A percentile compares a stretch with the other conserved stretches of the same genome.
Conservation (phyloP, 2,113 vertebrate genomes). For the Tichodroma muraria region DNA sequence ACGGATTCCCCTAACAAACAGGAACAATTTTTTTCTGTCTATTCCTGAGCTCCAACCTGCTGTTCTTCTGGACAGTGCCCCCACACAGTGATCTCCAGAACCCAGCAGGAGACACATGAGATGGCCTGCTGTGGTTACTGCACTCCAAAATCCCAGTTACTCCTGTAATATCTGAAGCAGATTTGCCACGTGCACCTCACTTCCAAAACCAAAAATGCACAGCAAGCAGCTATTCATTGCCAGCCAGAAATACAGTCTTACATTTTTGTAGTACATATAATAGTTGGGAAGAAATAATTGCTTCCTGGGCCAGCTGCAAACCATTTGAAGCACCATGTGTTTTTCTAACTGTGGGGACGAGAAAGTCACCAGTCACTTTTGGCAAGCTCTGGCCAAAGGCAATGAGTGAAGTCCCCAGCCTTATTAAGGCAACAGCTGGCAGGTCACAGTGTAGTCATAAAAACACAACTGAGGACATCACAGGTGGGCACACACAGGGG, state of each 20-base stretch:
- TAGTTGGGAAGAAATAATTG: not conserved
- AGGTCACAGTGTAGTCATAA: not conserved
- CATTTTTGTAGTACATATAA: not conserved
- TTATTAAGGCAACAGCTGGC: not conserved
- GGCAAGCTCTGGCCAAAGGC: not conserved
- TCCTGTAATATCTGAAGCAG: not conserved
- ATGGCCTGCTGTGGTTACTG: not conserved
- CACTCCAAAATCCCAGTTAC: not conserved
- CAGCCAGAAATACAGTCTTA: not conserved
- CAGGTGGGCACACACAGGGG: rapidly evolving
- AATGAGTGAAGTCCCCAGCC: not conserved
- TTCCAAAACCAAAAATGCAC: not conserved
- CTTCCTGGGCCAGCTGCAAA: not conserved
- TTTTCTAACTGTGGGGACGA: not conserved
- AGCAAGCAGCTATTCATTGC: not conserved
- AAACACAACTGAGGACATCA: not conserved
- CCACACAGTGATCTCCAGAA: not conserved
- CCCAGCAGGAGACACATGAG: rapidly evolving
- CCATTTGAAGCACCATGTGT: not conserved
- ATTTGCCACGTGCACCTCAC: not conserved
- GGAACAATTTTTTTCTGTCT: not conserved
- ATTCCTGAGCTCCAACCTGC: not conserved
- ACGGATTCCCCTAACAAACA: not conserved
- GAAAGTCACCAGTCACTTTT: not conserved
- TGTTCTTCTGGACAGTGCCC: not conserved